Evolutionary conservation across 30 jellyfish, hydroid and myxozoan species (phyloP).

Genomic region (Haliclystus octoradiatus): DNA sequence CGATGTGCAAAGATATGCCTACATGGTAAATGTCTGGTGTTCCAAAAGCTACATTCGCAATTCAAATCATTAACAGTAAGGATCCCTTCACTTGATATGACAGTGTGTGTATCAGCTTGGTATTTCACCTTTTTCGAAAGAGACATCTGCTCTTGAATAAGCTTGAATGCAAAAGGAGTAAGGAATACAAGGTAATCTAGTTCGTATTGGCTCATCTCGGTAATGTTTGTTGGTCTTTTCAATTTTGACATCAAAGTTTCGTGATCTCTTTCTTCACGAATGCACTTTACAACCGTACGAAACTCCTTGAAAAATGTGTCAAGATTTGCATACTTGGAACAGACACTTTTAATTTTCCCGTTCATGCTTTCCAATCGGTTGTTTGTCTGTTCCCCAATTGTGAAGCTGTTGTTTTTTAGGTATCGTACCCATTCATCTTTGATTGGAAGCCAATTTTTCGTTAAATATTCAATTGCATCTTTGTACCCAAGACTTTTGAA

Average conservation of each 20-base stretch:
- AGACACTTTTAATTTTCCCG: slow-evolving; percentile 31
- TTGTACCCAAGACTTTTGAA: background rate
- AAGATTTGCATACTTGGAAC: slow-evolving; percentile 4
- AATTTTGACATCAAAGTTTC: slow-evolving; percentile 12
- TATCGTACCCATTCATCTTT: slow-evolving; percentile 35
- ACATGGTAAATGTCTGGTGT: slow-evolving; percentile 14
- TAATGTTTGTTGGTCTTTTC: slow-evolving; percentile 18
- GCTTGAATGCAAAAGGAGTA: slow-evolving; percentile 31
- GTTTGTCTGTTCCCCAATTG: slow-evolving; percentile 41
- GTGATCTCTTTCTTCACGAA: slow-evolving; percentile 35
- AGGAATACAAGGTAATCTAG: slow-evolving; percentile 2
- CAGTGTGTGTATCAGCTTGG: background rate
- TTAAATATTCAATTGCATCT: slow-evolving; percentile 7
- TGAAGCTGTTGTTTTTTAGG: slow-evolving; percentile 2
- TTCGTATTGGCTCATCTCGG: slow-evolving; percentile 1
- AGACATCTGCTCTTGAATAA: slow-evolving; percentile 1
- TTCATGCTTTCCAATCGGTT: slow-evolving; percentile 33
- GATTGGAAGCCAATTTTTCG: slow-evolving; percentile 24
- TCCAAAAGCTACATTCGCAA: background rate
- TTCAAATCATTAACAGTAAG: background rate
- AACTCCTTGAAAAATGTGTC: slow-evolving; percentile 22
- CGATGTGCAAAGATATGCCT: slow-evolving; percentile 17
- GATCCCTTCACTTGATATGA: background rate
- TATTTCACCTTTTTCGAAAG: background rate
- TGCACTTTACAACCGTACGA: slow-evolving; percentile 12